phyloP scores from a whole-genome alignment of 2,888 invertebrate genomes.

The Caenorhabditis drosophilae region DNA sequence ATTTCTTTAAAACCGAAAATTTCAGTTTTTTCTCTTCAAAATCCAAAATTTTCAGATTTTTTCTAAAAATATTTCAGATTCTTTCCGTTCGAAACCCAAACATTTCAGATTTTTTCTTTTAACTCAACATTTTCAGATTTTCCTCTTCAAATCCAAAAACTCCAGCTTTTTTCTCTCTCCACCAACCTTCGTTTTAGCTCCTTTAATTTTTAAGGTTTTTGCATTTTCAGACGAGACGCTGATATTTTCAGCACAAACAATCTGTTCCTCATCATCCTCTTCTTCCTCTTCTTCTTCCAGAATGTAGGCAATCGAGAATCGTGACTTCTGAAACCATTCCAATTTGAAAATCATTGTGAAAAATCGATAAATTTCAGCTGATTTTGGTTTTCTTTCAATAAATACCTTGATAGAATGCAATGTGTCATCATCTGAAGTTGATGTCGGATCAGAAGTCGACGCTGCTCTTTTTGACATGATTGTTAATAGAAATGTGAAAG shows the following conservation, averaged over 20 bases:
- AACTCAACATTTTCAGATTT: not conserved
- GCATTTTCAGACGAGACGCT: not conserved
- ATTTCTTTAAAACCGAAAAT: too few species aligned
- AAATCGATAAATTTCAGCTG: too few species aligned
- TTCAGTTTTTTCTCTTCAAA: too few species aligned
- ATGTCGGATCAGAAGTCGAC: not conserved
- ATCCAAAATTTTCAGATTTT: too few species aligned
- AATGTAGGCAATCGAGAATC: slow-evolving; percentile 31
- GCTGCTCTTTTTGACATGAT: slow-evolving; percentile 24
- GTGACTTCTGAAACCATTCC: slow-evolving; percentile 17
- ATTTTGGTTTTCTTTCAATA: too few species aligned
- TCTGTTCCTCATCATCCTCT: not conserved
- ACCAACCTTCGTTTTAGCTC: slow-evolving; percentile 18
- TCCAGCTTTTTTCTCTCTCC: not conserved
- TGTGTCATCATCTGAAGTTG: not conserved
- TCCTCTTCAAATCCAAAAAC: not conserved
- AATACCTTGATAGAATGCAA: too few species aligned
- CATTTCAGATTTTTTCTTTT: not conserved
- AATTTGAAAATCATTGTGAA: too few species aligned
- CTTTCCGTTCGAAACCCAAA: too few species aligned
- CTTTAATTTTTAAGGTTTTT: slow-evolving; percentile 13
- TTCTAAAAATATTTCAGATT: too few species aligned
- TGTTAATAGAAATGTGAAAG: slow-evolving; percentile 9
- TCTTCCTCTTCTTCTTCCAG: slow-evolving; percentile 8
- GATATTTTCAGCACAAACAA: not conserved